Percentiles rank a stretch among this genome's conserved stretches.
Conservation (phyloP, 2,888 invertebrate genomes). For the Uloborus plumipes region DNA sequence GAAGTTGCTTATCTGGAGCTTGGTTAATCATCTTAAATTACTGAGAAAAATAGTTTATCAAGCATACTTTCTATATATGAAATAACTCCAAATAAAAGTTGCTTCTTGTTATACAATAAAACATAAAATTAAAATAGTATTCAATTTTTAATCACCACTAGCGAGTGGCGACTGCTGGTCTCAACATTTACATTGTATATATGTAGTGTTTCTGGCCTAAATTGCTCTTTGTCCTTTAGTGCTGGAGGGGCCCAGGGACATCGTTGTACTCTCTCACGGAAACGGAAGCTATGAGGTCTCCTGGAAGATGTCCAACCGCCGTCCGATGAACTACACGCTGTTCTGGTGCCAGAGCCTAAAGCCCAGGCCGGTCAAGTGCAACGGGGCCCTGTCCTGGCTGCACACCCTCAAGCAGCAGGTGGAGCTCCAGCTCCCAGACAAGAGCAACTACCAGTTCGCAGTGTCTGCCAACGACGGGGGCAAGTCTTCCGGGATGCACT, state of each 20-base stretch:
- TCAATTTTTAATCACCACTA: too few relatives aligned
- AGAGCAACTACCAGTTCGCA: constrained; percentile 62
- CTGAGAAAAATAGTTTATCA: too few relatives aligned
- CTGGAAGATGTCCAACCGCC: constrained; percentile 38
- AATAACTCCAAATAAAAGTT: too few relatives aligned
- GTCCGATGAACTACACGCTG: constrained; percentile 23
- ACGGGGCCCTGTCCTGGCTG: constrained; percentile 46
- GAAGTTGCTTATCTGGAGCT: too few relatives aligned
- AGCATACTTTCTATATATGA: too few relatives aligned
- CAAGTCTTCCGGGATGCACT: constrained; percentile 55
- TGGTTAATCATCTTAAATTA: too few relatives aligned
- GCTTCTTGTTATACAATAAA: too few relatives aligned
- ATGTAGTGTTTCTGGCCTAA: too few relatives aligned
- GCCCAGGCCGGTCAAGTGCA: constrained; percentile 42
- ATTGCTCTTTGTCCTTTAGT: constrained; percentile 31
- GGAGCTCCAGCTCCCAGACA: constrained; percentile 10
- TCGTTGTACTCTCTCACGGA: constrained; percentile 43
- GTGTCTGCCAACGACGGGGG: constrained; percentile 36
- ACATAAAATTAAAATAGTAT: too few relatives aligned
- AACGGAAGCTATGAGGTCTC: constrained; percentile 49
- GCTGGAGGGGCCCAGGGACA: constrained; percentile 39
- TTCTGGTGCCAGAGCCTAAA: constrained; percentile 52
- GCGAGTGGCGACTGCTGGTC: too few relatives aligned
- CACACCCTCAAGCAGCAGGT: constrained; percentile 1
- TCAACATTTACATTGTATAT: too few relatives aligned